phyloP scores from a whole-genome alignment of 2,113 vertebrate genomes.

The Speoplatyrhinus poulsoni region DNA sequence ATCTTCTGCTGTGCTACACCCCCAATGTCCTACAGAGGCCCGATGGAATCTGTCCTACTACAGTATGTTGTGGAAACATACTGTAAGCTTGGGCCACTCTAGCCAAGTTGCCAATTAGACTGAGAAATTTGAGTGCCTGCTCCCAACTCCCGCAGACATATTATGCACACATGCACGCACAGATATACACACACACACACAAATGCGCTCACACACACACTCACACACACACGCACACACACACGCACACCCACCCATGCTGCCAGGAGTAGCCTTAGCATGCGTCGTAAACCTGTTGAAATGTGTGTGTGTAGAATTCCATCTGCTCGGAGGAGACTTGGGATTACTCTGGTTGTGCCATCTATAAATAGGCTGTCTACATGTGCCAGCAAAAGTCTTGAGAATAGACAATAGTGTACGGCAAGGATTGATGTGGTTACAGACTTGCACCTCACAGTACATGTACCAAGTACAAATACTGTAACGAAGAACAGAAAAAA shows the following conservation, averaged over 20 bases:
- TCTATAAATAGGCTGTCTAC: conserved; percentile 7
- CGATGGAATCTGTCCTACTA: conserved; percentile 23
- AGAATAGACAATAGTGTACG: background rate
- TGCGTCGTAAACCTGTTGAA: conserved; percentile 42
- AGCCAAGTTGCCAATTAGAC: conserved; percentile 64
- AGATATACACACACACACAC: conserved; percentile 22
- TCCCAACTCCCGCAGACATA: conserved; percentile 42
- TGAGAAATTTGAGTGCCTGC: conserved; percentile 57
- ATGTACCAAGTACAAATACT: background rate
- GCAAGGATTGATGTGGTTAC: too few relatives aligned
- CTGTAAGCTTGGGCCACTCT: conserved; percentile 39
- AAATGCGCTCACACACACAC: conserved; percentile 35
- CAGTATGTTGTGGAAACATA: conserved; percentile 37
- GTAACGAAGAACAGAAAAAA: background rate
- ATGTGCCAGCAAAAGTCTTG: background rate
- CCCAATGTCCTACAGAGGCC: conserved; percentile 22
- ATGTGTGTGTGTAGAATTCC: conserved; percentile 45
- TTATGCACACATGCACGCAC: conserved; percentile 14
- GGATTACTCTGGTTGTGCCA: conserved; percentile 30
- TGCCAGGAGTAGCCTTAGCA: conserved; percentile 49
- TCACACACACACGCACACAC: background rate
- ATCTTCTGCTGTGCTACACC: too few relatives aligned
- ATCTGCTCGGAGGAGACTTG: conserved; percentile 46
- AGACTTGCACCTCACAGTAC: too few relatives aligned
- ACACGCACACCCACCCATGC: background rate